Evolutionary conservation across 2,113 vertebrate genomes (phyloP).

Genomic region (Corvus cornix): DNA sequence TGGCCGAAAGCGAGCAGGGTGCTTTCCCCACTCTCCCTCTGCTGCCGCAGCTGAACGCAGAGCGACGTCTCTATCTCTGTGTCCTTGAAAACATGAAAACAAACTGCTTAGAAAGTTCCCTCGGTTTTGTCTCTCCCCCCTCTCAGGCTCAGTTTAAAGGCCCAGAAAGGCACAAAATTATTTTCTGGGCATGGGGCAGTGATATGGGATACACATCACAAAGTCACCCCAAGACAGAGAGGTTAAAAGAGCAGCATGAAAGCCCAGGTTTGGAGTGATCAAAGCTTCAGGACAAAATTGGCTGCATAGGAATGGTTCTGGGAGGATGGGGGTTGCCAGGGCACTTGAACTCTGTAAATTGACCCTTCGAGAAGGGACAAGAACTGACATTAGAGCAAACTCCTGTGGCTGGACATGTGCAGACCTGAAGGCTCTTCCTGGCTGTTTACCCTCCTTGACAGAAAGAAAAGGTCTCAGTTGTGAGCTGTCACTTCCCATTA

Average conservation of each 20-base stretch:
- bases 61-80: no score
- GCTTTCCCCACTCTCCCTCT: no score
- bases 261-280: neutral
- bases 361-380: neutral
- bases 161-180: no score
- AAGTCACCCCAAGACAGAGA: neutral
- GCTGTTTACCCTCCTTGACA: neutral
- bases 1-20: no score
- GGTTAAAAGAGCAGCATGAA: neutral
- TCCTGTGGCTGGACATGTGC: neutral
- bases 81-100: no score
- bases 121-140: no score
- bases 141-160: no score
- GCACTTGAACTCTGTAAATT: neutral
- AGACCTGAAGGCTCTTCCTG: neutral
- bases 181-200: no score
- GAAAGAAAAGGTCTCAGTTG: conserved; percentile 7
- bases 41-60: no score
- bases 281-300: neutral
- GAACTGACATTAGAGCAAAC: neutral
- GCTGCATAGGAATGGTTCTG: neutral
- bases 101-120: no score
- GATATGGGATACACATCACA: no score
- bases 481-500: conserved; percentile 23
- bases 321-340: fast-evolving